Conservation (phyloP, 2,113 vertebrate genomes). For the Promerops cafer region DNA sequence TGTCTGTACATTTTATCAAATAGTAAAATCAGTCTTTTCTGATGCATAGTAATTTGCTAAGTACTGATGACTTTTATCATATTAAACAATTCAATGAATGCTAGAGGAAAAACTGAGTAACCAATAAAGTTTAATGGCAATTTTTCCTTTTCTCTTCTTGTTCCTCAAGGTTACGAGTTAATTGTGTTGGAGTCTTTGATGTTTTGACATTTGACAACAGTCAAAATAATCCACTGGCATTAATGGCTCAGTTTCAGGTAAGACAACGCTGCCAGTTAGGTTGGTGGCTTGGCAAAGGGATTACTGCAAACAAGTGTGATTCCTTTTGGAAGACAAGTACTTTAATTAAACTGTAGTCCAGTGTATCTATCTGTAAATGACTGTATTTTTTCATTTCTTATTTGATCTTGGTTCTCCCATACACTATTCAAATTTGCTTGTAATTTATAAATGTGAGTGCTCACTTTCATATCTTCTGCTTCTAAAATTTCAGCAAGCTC, state of each 20-base stretch:
- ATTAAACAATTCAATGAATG: not conserved
- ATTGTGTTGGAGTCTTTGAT: constrained; percentile 96
- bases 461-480: not conserved
- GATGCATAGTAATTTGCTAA: not conserved
- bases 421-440: not conserved
- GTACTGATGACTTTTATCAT: not conserved
- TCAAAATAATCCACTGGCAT: constrained; percentile 95
- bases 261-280: not conserved
- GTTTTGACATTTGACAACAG: constrained; percentile 99
- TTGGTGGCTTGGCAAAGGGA: not conserved
- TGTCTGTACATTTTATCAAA: not conserved
- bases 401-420: not conserved
- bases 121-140: not conserved
- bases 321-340: not conserved
- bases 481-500: not conserved
- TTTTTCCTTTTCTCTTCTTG: constrained; percentile 15
- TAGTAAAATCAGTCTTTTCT: not conserved
- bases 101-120: not conserved
- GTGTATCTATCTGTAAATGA: not conserved
- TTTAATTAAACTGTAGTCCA: not conserved
- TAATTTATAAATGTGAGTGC: not conserved
- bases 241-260: constrained; percentile 99
- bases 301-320: not conserved
- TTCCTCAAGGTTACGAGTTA: constrained; percentile 89
- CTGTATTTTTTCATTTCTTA: not conserved